These are phyloP conservation scores for Drosophila pruinosa DNA, from an alignment of 1,140 invertebrate genomes.

Conservation along the genomic window DNA sequence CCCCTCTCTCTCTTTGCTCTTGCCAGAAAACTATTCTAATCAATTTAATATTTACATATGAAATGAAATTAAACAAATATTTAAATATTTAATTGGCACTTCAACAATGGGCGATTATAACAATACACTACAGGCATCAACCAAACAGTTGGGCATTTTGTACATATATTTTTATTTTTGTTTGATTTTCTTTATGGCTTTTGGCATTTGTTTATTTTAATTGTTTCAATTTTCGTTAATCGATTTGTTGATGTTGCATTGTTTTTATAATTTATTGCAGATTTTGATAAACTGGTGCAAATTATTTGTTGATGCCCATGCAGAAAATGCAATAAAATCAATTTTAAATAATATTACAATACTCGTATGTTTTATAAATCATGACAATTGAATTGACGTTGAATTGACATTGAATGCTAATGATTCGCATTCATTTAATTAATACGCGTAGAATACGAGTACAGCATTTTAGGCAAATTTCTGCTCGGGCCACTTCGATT, in stretches of 20 bases:
- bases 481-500: constrained; percentile 19
- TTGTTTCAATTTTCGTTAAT: not conserved
- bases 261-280: not conserved
- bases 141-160: constrained; percentile 15
- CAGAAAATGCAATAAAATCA: constrained; percentile 4
- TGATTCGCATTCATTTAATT: not conserved
- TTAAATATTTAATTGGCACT: constrained; percentile 61
- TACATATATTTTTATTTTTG: constrained; percentile 15
- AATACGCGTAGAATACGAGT: too few relatives aligned
- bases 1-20: not conserved
- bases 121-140: constrained; percentile 36
- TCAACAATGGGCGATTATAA: constrained; percentile 24
- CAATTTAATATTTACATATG: constrained; percentile 32
- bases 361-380: too few relatives aligned
- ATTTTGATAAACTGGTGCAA: not conserved
- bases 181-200: not conserved
- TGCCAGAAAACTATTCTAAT: not conserved
- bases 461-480: not conserved
- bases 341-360: too few relatives aligned
- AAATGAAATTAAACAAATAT: constrained; percentile 48
- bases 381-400: too few relatives aligned
- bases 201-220: not conserved
- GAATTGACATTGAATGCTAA: too few relatives aligned
- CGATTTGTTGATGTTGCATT: constrained; percentile 3
- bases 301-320: not conserved